Evolutionary conservation across 30 jellyfish, hydroid and myxozoan species (phyloP).

Genomic region (Cassiopea xamachana): DNA sequence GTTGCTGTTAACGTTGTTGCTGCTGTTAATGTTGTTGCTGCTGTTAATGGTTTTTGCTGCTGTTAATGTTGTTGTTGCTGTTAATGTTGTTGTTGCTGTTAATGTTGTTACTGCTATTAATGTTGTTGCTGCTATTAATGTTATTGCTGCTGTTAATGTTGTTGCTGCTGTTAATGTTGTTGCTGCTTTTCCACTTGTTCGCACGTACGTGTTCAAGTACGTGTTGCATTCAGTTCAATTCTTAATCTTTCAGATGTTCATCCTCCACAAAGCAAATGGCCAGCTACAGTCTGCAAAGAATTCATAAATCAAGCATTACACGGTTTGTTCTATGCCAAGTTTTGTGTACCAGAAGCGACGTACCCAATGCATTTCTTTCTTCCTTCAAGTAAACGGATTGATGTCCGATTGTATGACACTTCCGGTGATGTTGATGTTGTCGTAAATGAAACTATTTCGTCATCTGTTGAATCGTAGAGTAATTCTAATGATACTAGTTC

Average conservation of each 20-base stretch:
- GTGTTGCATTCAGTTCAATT: not conserved
- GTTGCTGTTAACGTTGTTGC: no score
- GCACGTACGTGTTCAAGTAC: no score
- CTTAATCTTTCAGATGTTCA: constrained; percentile 6
- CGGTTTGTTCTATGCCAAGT: constrained; percentile 12
- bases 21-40: no score
- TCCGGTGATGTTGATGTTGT: constrained; percentile 2
- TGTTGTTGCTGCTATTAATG: no score
- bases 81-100: no score
- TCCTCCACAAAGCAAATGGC: constrained; percentile 27
- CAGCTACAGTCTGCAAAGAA: constrained; percentile 11
- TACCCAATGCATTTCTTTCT: constrained; percentile 41
- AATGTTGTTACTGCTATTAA: no score
- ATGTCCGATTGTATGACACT: constrained; percentile 18
- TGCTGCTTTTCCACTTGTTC: no score
- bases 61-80: no score
- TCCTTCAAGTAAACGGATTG: constrained; percentile 1
- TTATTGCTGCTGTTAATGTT: no score
- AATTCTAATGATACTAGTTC: not conserved
- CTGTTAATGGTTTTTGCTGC: no score
- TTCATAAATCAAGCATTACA: constrained; percentile 6
- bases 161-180: no score
- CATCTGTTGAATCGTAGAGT: not conserved
- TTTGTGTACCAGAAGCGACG: not conserved
- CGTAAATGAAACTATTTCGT: not conserved